These are phyloP conservation scores for Camponotus vicinus DNA, from an alignment of 1,140 invertebrate genomes.

Conservation along the genomic window DNA sequence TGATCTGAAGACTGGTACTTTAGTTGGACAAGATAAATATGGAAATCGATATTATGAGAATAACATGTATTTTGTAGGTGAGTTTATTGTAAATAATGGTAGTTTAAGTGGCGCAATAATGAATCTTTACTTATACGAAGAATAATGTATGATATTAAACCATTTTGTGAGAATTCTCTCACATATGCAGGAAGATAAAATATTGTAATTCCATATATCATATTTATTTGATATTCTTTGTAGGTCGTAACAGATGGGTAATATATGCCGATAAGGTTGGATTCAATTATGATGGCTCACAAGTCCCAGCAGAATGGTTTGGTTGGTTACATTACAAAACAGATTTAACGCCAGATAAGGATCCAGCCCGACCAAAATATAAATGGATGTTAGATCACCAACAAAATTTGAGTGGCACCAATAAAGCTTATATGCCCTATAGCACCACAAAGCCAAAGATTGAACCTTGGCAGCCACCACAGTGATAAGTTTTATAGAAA, in stretches of 20 bases:
- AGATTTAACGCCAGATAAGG: slow-evolving; percentile 87
- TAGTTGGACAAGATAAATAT: slow-evolving; percentile 97
- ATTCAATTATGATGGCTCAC: slow-evolving; percentile 97
- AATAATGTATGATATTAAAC: too few relatives aligned
- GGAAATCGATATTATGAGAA: slow-evolving; percentile 99
- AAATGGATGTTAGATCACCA: slow-evolving; percentile 95
- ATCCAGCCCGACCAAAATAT: slow-evolving; percentile 91
- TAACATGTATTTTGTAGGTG: slow-evolving; percentile 94
- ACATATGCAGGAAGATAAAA: not conserved
- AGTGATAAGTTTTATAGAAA: slow-evolving; percentile 28
- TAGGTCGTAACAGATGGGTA: slow-evolving; percentile 97
- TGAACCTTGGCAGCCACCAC: slow-evolving; percentile 92
- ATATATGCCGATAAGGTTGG: slow-evolving; percentile 92
- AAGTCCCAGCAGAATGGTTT: slow-evolving; percentile 97
- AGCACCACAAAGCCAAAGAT: slow-evolving; percentile 94
- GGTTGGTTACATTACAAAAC: slow-evolving; percentile 95
- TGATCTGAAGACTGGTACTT: slow-evolving; percentile 93
- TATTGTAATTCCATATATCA: not conserved
- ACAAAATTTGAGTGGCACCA: slow-evolving; percentile 94
- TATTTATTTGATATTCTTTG: slow-evolving; percentile 61
- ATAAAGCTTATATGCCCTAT: slow-evolving; percentile 95
- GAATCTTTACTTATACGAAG: too few relatives aligned
- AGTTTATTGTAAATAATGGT: slow-evolving; percentile 47
- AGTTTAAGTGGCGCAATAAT: not conserved
- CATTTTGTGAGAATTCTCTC: not conserved